phyloP scores from a whole-genome alignment of 2,888 invertebrate genomes.

The Mythimna pallens region DNA sequence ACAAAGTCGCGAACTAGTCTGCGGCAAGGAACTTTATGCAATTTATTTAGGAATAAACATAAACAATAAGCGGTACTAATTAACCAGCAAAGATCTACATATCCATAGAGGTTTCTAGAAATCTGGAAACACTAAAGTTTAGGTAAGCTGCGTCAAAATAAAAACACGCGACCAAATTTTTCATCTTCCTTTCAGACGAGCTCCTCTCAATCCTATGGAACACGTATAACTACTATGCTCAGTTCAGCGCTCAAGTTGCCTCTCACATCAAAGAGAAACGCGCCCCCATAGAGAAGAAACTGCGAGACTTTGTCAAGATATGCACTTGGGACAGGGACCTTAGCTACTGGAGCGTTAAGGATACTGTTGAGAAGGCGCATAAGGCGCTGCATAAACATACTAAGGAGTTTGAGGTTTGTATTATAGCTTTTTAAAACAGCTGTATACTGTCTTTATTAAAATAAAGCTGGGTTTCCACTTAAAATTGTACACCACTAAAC shows the following conservation, averaged over 20 bases:
- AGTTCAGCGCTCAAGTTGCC: slow-evolving; percentile 93
- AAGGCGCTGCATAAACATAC: slow-evolving; percentile 96
- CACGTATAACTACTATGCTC: slow-evolving; percentile 95
- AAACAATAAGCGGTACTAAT: no score
- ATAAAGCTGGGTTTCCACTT: background rate
- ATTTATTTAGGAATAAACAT: no score
- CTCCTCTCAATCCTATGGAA: slow-evolving; percentile 94
- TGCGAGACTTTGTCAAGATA: slow-evolving; percentile 98
- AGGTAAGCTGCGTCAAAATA: no score
- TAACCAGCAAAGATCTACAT: no score
- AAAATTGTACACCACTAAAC: background rate
- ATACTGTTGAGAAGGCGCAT: slow-evolving; percentile 96
- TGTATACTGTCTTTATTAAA: background rate
- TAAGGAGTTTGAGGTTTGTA: slow-evolving; percentile 94
- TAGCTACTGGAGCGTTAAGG: slow-evolving; percentile 98
- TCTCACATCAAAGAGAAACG: slow-evolving; percentile 92
- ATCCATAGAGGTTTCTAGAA: no score
- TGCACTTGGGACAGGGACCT: slow-evolving; percentile 98
- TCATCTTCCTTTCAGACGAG: slow-evolving; percentile 77
- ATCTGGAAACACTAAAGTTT: no score
- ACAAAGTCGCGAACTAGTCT: no score
- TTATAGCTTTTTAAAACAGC: background rate
- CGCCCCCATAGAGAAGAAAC: slow-evolving; percentile 96
- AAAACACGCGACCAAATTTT: no score
- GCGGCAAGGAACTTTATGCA: no score